Conservation (phyloP, 1,140 invertebrate species). For the Homarus americanus region DNA sequence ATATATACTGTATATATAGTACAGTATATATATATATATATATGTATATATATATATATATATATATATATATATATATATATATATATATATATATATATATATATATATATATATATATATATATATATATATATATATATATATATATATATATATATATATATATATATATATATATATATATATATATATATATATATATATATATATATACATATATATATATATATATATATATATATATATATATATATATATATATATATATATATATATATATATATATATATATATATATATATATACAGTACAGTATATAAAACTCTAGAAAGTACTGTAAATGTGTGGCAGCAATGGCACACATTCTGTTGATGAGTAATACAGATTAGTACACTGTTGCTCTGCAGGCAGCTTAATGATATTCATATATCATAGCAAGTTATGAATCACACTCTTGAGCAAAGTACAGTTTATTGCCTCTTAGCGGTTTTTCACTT, state of each 20-base stretch:
- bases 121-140: constrained; percentile 48
- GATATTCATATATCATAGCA: no score
- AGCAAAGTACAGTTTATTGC: no score
- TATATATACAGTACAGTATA: no score
- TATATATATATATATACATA: constrained; percentile 32
- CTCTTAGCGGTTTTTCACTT: no score
- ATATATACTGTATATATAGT: no score
- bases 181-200: constrained; percentile 53
- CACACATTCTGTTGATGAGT: no score
- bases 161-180: constrained; percentile 54
- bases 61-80: constrained; percentile 42
- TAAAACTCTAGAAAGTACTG: neutral
- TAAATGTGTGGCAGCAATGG: neutral
- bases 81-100: constrained; percentile 41
- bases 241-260: constrained; percentile 18
- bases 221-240: constrained; percentile 28
- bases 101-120: constrained; percentile 46
- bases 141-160: constrained; percentile 49
- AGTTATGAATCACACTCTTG: no score
- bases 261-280: neutral
- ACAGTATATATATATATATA: no score
- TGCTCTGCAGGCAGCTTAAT: no score
- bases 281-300: neutral
- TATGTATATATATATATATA: constrained; percentile 42
- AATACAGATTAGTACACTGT: no score